Conservation (phyloP, 2,113 vertebrate species). For the Nycticryphes semicollaris region DNA sequence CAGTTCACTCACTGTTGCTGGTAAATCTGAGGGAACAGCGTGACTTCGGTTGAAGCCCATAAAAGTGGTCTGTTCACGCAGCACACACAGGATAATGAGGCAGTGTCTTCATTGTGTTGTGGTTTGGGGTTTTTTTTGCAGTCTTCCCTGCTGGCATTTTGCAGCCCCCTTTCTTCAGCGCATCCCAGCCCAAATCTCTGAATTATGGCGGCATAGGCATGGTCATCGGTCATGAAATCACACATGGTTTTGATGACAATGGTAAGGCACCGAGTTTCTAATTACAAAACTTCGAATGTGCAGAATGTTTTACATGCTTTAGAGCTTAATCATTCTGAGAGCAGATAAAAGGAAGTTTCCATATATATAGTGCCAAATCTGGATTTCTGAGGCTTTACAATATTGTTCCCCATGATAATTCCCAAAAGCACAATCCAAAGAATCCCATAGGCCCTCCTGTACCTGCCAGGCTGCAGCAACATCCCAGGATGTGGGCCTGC, state of each 20-base stretch:
- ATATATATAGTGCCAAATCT: fast-evolving
- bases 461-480: neutral
- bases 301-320: fast-evolving
- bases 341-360: neutral
- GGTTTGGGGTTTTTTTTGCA: slow-evolving; percentile 45
- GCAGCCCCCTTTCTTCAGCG: slow-evolving; percentile 94
- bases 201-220: slow-evolving; percentile 95
- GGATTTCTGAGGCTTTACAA: neutral
- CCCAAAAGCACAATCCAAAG: neutral
- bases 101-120: neutral
- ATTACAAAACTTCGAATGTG: fast-evolving
- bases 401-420: neutral
- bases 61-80: neutral
- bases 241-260: slow-evolving; percentile 95
- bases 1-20: neutral
- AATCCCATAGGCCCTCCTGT: neutral
- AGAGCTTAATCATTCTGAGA: neutral
- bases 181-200: slow-evolving; percentile 86
- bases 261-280: slow-evolving; percentile 71
- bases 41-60: neutral
- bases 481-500: neutral
- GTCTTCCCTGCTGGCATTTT: slow-evolving; percentile 96
- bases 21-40: neutral
- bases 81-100: fast-evolving
- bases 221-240: slow-evolving; percentile 98